Percentiles rank a stretch among this genome's conserved stretches.
Evolutionary conservation across 1,140 invertebrate genomes (phyloP).

Genomic region (Drosophila lowei): DNA sequence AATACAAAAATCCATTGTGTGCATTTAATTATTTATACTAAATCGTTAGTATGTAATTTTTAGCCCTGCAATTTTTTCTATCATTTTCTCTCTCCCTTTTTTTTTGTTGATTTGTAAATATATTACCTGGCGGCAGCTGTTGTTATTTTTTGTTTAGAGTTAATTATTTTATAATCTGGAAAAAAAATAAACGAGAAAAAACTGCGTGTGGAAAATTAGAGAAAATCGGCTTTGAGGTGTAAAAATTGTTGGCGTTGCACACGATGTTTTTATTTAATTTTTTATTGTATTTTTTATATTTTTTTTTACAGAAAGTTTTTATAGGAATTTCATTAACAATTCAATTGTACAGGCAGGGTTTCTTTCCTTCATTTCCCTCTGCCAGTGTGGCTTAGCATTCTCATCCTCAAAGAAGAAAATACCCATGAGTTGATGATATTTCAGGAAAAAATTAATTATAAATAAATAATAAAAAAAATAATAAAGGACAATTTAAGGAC

Average conservation of each 20-base stretch:
- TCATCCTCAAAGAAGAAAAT: no score
- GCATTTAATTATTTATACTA: constrained; percentile 55
- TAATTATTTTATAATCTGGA: constrained; percentile 39
- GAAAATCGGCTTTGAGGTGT: constrained; percentile 25
- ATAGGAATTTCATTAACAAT: no score
- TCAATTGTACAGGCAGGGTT: no score
- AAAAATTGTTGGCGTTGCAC: not conserved
- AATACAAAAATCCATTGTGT: constrained; percentile 57
- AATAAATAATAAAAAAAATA: no score
- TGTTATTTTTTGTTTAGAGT: constrained; percentile 25
- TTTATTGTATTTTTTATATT: not conserved
- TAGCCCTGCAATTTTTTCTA: not conserved
- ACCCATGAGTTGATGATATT: no score
- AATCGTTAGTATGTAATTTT: constrained; percentile 38
- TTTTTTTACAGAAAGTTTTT: no score
- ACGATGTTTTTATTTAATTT: not conserved
- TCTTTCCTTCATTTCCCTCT: no score
- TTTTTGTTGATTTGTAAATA: constrained; percentile 42
- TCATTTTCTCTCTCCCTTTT: not conserved
- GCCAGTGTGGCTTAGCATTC: no score
- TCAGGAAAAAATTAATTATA: no score
- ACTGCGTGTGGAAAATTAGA: constrained; percentile 6
- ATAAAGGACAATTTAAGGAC: no score
- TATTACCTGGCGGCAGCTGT: constrained; percentile 22
- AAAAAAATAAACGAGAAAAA: constrained; percentile 2